Evolutionary conservation across 2,888 invertebrate species (phyloP), one percentile per base, ranked within the genome.

Genomic region (Sialis lutaria): DNA sequence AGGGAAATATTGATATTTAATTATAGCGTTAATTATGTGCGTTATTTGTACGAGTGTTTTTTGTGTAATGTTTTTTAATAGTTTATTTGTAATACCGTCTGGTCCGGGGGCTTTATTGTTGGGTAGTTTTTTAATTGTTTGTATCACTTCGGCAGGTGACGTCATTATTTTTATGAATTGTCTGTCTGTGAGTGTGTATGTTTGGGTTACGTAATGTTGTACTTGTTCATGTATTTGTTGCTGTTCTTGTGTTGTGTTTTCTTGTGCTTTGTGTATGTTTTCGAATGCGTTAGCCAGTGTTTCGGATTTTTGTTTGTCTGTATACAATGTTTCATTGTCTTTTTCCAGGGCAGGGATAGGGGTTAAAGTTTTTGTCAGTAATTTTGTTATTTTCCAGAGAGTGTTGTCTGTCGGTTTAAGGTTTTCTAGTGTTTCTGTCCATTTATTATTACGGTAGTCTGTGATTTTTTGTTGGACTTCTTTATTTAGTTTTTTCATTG

Each of bases 71-170:
- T 44, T n/a, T n/a, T 41, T 8, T 10, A 41, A 22, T 8, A 41
- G 8, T 41, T 12, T 12, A 2, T 8, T 10, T 41, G 8, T 8
- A 4, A 12, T 41, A 4, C 9, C 12, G 22, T 13, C 12, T 8
- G 10, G 22, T 3, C 53, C 53, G 4, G 51, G 52, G 3, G 53
- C 49, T 50, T 52, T 53, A n/a, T 51, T 53, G 8, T 50, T 52
- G 1, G 50, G 48, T 7, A 54, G 45, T 6, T 12, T 42, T 46
- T 33, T 46, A 34, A 33, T 46, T 1, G 32, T 47, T 13, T 9
- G 6, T 44, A 48, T 1, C n/a, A 40, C 10, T 48, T 49, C 10
- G 5, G 31, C 32, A 32, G 46, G 49, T 12, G 12, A 13, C 9
- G 33, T 45, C 39, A 8, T 34, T n/a, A n/a, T 44, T 4, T 46